A percentile compares a stretch with the other conserved stretches of the same genome.
phyloP scores from a whole-genome alignment of 92 coral and sea anemone species.

The Porites lobata region DNA sequence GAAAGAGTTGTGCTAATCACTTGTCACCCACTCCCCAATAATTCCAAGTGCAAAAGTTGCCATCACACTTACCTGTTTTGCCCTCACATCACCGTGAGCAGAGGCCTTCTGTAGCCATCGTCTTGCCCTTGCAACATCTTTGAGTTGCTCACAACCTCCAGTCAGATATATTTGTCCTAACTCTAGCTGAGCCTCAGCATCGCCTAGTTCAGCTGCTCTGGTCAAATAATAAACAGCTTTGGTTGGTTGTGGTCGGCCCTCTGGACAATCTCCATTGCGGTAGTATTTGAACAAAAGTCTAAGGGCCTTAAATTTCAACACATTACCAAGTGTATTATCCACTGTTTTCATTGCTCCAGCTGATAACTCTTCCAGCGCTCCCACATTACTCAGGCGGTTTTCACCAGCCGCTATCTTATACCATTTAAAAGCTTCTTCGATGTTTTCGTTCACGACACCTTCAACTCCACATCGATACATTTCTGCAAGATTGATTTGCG shows the following conservation, averaged over 20 bases:
- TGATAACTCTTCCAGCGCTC: not conserved
- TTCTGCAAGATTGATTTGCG: constrained; percentile 75
- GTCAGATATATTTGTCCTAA: constrained; percentile 54
- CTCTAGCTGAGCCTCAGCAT: constrained; percentile 55
- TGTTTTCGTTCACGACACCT: constrained; percentile 73
- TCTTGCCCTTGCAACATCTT: constrained; percentile 52
- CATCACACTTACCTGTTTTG: constrained; percentile 41
- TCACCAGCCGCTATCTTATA: constrained; percentile 82
- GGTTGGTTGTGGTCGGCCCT: constrained; percentile 72
- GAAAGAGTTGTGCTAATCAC: too few species aligned
- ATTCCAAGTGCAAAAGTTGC: too few species aligned
- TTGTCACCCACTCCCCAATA: too few species aligned
- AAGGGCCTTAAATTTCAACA: constrained; percentile 31
- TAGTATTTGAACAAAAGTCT: constrained; percentile 52
- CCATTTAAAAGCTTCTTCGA: constrained; percentile 82
- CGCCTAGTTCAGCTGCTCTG: constrained; percentile 69
- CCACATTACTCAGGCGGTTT: constrained; percentile 9
- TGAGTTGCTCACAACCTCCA: constrained; percentile 55
- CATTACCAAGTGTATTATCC: not conserved
- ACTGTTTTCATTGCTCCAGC: constrained; percentile 25
- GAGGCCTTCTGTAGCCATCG: constrained; percentile 73
- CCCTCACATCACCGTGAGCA: constrained; percentile 30
- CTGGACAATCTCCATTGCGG: constrained; percentile 71
- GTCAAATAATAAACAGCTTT: constrained; percentile 72
- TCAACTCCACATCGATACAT: constrained; percentile 75